Conservation (phyloP, 2,113 vertebrate genomes). For the Patagioenas fasciata region DNA sequence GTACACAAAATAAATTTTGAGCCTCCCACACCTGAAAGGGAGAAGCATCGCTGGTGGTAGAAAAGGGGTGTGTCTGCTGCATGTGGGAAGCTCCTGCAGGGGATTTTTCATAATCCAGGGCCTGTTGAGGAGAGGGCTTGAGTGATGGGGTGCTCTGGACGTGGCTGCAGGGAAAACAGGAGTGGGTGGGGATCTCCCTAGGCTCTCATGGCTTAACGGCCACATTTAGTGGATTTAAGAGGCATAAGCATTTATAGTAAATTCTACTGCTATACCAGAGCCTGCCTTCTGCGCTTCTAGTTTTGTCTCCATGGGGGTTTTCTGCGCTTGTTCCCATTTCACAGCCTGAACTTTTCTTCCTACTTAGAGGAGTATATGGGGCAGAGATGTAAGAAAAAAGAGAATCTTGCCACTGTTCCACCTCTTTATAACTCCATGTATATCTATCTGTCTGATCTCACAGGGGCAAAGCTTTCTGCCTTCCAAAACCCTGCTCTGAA, state of each 20-base stretch:
- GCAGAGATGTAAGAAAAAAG: neutral
- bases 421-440: neutral
- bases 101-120: conserved; percentile 48
- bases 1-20: neutral
- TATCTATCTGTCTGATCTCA: neutral
- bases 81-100: conserved; percentile 60
- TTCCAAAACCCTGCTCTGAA: conserved; percentile 32
- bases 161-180: conserved; percentile 35
- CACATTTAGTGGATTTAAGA: neutral
- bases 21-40: conserved; percentile 23
- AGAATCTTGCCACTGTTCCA: neutral
- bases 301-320: neutral
- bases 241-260: conserved; percentile 6
- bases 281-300: neutral
- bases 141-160: conserved; percentile 30
- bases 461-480: neutral
- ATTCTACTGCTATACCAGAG: neutral
- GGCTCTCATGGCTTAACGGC: neutral
- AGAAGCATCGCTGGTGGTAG: conserved; percentile 37
- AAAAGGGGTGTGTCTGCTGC: conserved; percentile 35
- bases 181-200: neutral
- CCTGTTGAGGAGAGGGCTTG: conserved; percentile 39
- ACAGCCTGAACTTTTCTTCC: conserved; percentile 21
- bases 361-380: conserved; percentile 18
- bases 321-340: conserved; percentile 26